Conservation (phyloP, 2,113 vertebrate genomes). For the Pantherophis guttatus region DNA sequence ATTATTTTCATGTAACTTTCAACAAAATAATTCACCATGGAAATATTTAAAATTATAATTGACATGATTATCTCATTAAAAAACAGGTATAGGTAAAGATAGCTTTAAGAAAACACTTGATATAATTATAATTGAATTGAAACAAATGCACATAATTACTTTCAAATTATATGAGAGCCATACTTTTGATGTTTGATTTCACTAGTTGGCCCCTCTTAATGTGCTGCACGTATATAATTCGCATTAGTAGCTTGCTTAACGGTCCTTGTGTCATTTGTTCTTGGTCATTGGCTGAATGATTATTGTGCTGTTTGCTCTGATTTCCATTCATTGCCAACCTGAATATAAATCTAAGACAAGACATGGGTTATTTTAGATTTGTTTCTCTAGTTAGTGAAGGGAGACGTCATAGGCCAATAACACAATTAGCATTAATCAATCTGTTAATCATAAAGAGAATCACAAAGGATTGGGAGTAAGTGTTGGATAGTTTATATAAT, state of each 20-base stretch:
- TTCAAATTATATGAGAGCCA: background rate
- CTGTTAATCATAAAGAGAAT: background rate
- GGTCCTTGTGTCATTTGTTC: background rate
- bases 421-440: background rate
- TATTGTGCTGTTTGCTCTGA: background rate
- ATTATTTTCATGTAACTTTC: background rate
- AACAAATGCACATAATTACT: background rate
- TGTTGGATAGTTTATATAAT: background rate
- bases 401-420: background rate
- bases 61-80: background rate
- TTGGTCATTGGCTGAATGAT: background rate
- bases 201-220: background rate
- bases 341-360: background rate
- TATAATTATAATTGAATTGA: background rate
- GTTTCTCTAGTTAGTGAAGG: background rate
- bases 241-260: background rate
- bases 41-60: background rate
- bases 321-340: background rate
- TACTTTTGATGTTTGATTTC: background rate
- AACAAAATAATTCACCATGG: background rate
- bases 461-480: background rate
- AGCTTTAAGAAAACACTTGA: background rate
- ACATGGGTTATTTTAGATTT: background rate
- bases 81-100: background rate
- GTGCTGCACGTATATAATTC: background rate